These are phyloP conservation scores for Amphiprion clarkii DNA, from an alignment of 2,797 vertebrate genomes.

Conservation along the genomic window DNA sequence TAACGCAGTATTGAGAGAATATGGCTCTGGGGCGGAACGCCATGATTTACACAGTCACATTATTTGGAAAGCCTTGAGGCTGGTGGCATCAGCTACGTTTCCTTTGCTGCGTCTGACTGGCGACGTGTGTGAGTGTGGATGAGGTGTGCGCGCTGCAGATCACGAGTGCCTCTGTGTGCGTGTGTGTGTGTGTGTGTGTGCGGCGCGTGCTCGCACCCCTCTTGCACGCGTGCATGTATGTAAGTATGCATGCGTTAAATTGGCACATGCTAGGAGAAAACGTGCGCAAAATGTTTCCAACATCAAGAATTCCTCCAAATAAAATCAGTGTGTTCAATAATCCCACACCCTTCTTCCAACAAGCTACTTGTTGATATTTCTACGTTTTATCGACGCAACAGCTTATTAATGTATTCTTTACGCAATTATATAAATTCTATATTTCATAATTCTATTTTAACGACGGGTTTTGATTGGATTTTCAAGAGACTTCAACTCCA, in stretches of 20 bases:
- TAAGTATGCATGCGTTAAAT: too few relatives aligned
- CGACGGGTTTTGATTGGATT: background rate
- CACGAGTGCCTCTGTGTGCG: constrained; percentile 1
- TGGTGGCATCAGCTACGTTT: constrained; percentile 34
- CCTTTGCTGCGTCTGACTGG: constrained; percentile 7
- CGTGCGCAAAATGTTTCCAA: background rate
- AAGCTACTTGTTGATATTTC: constrained; percentile 48
- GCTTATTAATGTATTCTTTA: background rate
- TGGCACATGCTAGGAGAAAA: background rate
- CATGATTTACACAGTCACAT: constrained; percentile 41
- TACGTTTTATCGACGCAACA: background rate
- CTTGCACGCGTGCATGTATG: too few relatives aligned
- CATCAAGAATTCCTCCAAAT: background rate
- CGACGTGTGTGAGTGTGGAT: constrained; percentile 9
- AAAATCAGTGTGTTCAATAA: constrained; percentile 8
- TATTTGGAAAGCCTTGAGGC: constrained; percentile 52
- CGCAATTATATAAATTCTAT: background rate
- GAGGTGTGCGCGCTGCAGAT: background rate
- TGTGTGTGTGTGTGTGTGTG: background rate
- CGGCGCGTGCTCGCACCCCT: background rate
- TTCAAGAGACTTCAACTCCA: constrained; percentile 22
- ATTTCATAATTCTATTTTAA: too few relatives aligned
- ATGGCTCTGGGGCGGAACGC: constrained; percentile 53
- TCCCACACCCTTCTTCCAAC: background rate
- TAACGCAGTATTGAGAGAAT: constrained; percentile 33